phyloP scores from a whole-genome alignment of 2,113 vertebrate genomes.

The Notarius quadriscutis region DNA sequence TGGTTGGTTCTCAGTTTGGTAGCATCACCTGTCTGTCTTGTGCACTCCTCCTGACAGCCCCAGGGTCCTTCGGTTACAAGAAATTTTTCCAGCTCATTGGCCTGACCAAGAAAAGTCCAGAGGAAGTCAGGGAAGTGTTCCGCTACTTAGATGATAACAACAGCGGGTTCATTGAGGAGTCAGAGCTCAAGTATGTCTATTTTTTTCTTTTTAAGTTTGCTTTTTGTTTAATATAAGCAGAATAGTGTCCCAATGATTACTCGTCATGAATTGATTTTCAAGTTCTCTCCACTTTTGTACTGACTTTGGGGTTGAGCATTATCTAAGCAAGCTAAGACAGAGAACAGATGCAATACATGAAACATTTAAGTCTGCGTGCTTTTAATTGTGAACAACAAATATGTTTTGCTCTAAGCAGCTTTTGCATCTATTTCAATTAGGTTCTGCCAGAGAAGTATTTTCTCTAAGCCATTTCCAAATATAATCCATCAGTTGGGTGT shows the following conservation, averaged over 20 bases:
- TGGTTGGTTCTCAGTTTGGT: background rate
- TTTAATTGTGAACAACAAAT: background rate
- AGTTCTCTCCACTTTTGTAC: background rate
- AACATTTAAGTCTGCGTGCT: background rate
- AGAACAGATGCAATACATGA: background rate
- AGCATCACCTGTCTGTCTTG: background rate
- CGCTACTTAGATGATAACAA: slow-evolving; percentile 86
- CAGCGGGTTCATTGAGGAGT: slow-evolving; percentile 92
- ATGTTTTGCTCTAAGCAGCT: slow-evolving; percentile 17
- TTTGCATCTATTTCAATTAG: background rate
- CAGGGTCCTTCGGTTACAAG: slow-evolving; percentile 89
- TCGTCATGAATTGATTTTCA: background rate
- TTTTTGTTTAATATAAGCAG: background rate
- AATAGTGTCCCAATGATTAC: background rate
- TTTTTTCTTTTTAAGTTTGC: background rate
- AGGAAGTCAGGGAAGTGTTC: slow-evolving; percentile 90
- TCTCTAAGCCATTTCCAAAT: slow-evolving; percentile 38
- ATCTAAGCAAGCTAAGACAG: background rate
- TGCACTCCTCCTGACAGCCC: slow-evolving; percentile 75
- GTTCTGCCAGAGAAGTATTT: slow-evolving; percentile 11
- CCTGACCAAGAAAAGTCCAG: slow-evolving; percentile 85
- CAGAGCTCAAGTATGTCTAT: slow-evolving; percentile 86
- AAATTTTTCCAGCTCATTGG: slow-evolving; percentile 95
- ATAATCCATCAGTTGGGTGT: slow-evolving; percentile 58
- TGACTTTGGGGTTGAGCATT: background rate